Base-by-base conservation (phyloP, 2,113 vertebrate genomes). In the Trematocara variabile region DNA sequence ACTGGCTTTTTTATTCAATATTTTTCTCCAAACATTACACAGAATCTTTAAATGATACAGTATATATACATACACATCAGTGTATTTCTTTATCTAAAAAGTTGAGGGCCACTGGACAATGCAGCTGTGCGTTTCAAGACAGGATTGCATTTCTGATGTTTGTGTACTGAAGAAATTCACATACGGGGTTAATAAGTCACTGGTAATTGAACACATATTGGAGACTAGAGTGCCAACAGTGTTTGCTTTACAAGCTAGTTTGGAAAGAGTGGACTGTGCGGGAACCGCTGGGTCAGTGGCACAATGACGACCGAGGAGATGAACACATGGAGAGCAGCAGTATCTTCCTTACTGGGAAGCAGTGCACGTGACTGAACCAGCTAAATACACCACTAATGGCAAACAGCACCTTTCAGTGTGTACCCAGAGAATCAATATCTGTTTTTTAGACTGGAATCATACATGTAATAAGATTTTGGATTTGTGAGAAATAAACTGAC, bases 41-140 rank as follows among this genome's bases (percentile, higher is more conserved):
- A 85, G 94, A 94, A 92, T 95, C 81, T 94, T 94, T 95, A 81
- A 95, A 96, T 96, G 95, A 95, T 96, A 96, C 94, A 96, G 92
- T 95, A 95, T 96, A 95, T 94, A 95, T 94, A 96, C 92, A 96
- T 94, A 95, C 94, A 96, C 94, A 20, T 93, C 58, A 88, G 95
- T 96, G 96, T 96, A 95, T 92, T 88, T 92, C 60, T 94, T 96
- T 90, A 92, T 94, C 95, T 96, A 96, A 96, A 96, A 96, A 96
- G 89, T 95, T 86, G 90, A 93, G 95, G 95, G 94, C 89, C 92
- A 82, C 91, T 90, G 89, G 82, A 91, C 92, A 92, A 94, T 93
- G 91, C 91, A 95, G 92, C 94, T 96, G 96, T 96, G 96, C 96
- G 93, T 92, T 95, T 96, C 85, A 92, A 93, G 92, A 96, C 92